Conservation (phyloP, 2,797 vertebrate genomes). For the Thalassophryne amazonica region DNA sequence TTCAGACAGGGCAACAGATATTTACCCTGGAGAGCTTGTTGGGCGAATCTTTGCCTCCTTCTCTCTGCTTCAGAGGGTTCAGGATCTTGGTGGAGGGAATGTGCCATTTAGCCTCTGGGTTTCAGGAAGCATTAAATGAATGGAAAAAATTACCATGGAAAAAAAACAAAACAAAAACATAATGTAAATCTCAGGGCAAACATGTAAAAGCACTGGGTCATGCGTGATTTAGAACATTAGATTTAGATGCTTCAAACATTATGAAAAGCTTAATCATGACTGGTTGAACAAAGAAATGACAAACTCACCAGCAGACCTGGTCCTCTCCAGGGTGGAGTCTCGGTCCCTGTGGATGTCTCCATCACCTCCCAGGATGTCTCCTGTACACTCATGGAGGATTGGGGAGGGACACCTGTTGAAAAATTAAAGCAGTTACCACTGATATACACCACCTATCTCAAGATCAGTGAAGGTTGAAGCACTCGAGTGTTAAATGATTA, state of each 20-base stretch:
- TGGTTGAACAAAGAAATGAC: background rate
- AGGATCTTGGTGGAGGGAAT: constrained; percentile 89
- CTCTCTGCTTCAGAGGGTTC: constrained; percentile 90
- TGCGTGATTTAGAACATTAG: background rate
- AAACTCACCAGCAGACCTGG: constrained; percentile 77
- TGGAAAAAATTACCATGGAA: background rate
- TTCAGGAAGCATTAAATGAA: constrained; percentile 5
- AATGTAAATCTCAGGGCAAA: background rate
- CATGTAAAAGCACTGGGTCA: background rate
- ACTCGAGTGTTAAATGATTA: constrained; percentile 59
- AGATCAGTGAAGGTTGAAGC: constrained; percentile 56
- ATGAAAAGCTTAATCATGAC: background rate
- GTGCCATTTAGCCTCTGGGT: constrained; percentile 91
- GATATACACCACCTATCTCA: constrained; percentile 53
- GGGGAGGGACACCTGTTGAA: constrained; percentile 88
- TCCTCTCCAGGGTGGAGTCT: constrained; percentile 86
- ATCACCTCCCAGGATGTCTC: constrained; percentile 77
- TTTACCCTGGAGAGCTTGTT: constrained; percentile 92
- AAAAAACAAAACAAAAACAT: background rate
- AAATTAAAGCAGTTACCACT: constrained; percentile 7
- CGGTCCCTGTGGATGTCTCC: constrained; percentile 84
- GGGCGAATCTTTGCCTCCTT: constrained; percentile 88
- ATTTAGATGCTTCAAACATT: background rate
- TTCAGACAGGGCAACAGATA: constrained; percentile 30
- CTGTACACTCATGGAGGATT: constrained; percentile 83